Evolutionary conservation across 2,888 invertebrate genomes (phyloP).

Genomic region (Dyspetes luteomarginatus): DNA sequence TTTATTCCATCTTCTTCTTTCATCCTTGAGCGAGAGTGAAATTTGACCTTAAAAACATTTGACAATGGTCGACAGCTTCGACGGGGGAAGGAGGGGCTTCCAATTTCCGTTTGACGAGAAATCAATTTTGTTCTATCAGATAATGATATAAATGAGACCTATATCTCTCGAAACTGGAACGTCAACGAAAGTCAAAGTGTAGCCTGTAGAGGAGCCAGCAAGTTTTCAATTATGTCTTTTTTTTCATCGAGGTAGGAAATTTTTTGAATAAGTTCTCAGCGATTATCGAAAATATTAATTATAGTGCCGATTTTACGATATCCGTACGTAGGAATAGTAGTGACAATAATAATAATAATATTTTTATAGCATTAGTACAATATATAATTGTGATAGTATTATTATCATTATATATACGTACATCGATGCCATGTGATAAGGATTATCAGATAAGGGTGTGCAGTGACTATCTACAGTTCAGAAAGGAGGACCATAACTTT

Average conservation of each 20-base stretch:
- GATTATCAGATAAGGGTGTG: conserved; percentile 52
- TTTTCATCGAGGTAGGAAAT: background rate
- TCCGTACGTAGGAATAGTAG: too few species aligned
- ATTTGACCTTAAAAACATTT: background rate
- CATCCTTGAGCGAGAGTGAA: background rate
- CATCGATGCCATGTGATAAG: conserved; percentile 49
- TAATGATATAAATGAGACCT: background rate
- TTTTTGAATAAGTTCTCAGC: background rate
- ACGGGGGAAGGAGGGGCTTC: too few species aligned
- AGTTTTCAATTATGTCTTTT: background rate
- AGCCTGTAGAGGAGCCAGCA: too few species aligned
- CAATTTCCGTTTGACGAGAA: background rate
- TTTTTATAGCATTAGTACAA: too few species aligned
- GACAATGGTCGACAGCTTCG: background rate
- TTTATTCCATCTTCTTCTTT: conserved; percentile 27
- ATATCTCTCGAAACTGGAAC: background rate
- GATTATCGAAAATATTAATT: too few species aligned
- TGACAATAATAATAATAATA: too few species aligned
- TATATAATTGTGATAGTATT: too few species aligned
- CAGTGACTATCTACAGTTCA: conserved; percentile 10
- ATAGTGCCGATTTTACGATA: too few species aligned
- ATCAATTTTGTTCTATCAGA: background rate
- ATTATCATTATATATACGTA: too few species aligned
- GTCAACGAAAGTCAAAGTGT: background rate
- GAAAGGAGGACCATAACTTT: conserved; percentile 8